Percentiles rank a stretch among this genome's conserved stretches.
Conservation (phyloP, 2,888 invertebrate species). For the Ashinkailepas kermadecensis region DNA sequence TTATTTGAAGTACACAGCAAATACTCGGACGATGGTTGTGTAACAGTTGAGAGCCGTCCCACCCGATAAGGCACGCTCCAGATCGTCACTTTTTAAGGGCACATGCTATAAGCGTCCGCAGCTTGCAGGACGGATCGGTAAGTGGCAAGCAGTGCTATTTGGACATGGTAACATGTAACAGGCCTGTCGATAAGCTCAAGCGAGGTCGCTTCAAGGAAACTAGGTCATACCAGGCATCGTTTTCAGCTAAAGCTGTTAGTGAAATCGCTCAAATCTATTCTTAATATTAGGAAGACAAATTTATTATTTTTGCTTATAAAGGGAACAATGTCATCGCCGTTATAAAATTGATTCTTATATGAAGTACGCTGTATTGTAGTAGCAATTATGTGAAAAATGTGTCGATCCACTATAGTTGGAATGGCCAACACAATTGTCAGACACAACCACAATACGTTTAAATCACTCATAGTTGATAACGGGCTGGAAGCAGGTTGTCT, state of each 20-base stretch:
- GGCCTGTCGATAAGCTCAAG: not conserved
- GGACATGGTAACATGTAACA: not conserved
- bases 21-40: not conserved
- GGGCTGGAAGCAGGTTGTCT: not conserved
- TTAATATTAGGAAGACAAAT: too few relatives aligned
- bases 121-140: not conserved
- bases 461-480: not conserved
- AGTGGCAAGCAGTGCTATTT: not conserved
- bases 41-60: not conserved
- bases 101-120: not conserved
- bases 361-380: too few relatives aligned
- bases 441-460: not conserved
- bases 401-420: not conserved
- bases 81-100: too few relatives aligned
- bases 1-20: slow-evolving; percentile 4
- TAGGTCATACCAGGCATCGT: not conserved
- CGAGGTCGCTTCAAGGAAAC: not conserved
- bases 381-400: not conserved
- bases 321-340: too few relatives aligned
- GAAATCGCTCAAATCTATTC: too few relatives aligned
- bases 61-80: not conserved
- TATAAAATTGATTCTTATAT: too few relatives aligned
- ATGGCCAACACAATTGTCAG: not conserved
- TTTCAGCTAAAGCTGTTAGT: too few relatives aligned
- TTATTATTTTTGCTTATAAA: too few relatives aligned